Conservation (phyloP, 2,113 vertebrate species). For the Bothrops jararaca region DNA sequence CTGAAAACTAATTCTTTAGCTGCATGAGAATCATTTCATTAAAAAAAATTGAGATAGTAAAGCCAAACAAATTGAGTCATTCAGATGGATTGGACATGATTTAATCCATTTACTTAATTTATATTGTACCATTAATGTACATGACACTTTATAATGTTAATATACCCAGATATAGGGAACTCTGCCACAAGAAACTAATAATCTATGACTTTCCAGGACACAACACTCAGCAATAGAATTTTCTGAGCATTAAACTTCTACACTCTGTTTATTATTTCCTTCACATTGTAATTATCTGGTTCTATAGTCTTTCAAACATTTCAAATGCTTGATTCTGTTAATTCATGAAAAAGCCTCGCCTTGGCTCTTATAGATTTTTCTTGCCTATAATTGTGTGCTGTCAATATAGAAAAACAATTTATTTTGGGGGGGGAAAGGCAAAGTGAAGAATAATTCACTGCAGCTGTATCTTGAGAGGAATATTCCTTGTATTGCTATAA, state of each 20-base stretch:
- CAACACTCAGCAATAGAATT: neutral
- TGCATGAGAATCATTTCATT: neutral
- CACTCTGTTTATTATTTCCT: neutral
- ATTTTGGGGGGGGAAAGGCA: neutral
- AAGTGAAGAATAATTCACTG: neutral
- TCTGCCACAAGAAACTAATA: neutral
- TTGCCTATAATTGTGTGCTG: neutral
- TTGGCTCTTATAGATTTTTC: neutral
- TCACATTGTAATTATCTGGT: neutral
- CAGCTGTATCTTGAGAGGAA: neutral
- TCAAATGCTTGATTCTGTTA: neutral
- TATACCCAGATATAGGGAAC: neutral
- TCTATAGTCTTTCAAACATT: rapidly evolving
- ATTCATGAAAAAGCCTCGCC: neutral
- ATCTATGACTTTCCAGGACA: neutral
- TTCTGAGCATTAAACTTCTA: neutral
- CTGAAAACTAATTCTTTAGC: neutral
- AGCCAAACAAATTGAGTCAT: neutral
- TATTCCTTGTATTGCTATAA: neutral
- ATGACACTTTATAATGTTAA: neutral
- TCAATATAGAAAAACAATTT: neutral
- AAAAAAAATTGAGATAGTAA: neutral
- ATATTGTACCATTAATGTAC: neutral
- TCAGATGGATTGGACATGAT: neutral
- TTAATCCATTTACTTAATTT: neutral